Conservation (phyloP, 1,140 invertebrate species). For the Meloidogyne hapla region DNA sequence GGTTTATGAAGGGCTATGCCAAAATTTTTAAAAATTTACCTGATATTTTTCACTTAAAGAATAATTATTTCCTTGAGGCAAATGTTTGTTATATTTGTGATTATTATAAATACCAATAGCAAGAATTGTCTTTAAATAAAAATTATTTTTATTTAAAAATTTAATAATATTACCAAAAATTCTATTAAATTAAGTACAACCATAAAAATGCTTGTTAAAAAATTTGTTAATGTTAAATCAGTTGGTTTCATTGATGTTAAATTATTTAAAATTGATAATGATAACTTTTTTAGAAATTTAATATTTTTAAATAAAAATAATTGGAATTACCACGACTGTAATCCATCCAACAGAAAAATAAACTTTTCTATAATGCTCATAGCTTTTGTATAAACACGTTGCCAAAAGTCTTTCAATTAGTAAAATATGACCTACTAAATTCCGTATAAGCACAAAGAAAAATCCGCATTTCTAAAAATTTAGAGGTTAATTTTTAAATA, state of each 20-base stretch:
- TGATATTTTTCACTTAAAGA: slow-evolving; percentile 1
- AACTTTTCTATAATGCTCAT: slow-evolving; percentile 11
- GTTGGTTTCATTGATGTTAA: not conserved
- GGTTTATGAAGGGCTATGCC: too few species aligned
- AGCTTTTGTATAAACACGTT: slow-evolving; percentile 11
- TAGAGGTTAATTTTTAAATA: too few species aligned
- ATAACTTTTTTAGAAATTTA: not conserved
- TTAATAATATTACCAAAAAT: not conserved
- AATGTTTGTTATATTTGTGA: not conserved
- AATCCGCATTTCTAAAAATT: not conserved
- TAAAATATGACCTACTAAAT: not conserved
- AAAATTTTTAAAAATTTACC: not conserved
- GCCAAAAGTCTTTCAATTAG: slow-evolving; percentile 15
- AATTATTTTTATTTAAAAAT: not conserved
- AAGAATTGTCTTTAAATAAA: not conserved
- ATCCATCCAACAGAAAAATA: slow-evolving; percentile 9
- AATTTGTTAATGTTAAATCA: not conserved
- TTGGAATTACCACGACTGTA: not conserved
- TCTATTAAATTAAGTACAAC: not conserved
- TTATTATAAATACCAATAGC: not conserved
- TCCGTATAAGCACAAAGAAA: slow-evolving; percentile 11
- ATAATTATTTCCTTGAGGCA: slow-evolving; percentile 3
- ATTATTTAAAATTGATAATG: not conserved
- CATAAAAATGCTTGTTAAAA: not conserved
- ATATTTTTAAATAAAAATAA: not conserved